Percentiles rank a stretch among this genome's conserved stretches.
Evolutionary conservation across 2,113 vertebrate genomes (phyloP).

Genomic region (Crotophaga sulcirostris): DNA sequence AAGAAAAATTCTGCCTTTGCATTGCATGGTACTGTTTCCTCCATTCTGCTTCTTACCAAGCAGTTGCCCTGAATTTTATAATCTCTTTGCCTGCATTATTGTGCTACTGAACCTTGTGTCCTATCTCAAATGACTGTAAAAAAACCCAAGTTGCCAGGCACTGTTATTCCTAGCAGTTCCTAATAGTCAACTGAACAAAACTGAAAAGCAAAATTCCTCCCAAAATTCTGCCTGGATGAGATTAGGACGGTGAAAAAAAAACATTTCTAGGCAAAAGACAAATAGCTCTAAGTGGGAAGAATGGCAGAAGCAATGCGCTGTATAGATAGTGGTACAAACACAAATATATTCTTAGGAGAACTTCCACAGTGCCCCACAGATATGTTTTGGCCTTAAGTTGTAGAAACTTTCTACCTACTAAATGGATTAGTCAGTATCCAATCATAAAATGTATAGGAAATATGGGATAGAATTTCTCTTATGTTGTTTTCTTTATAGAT

Average conservation of each 20-base stretch:
- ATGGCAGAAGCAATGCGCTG: neutral
- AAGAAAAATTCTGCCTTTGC: neutral
- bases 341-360: neutral
- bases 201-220: neutral
- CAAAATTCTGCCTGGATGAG: neutral
- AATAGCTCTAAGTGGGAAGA: neutral
- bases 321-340: fast-evolving
- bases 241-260: neutral
- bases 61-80: neutral
- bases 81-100: neutral
- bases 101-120: neutral
- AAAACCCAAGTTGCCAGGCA: neutral
- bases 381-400: neutral
- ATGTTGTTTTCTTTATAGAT: neutral
- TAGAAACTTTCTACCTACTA: neutral
- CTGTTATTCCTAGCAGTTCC: neutral
- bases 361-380: neutral
- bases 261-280: neutral
- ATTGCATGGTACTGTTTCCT: neutral
- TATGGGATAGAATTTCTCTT: neutral
- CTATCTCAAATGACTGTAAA: neutral
- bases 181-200: neutral
- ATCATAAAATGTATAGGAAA: neutral
- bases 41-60: neutral
- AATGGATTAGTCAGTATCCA: neutral